Evolutionary conservation across 2,113 vertebrate genomes (phyloP).

Genomic region (Bubo blakistoni): DNA sequence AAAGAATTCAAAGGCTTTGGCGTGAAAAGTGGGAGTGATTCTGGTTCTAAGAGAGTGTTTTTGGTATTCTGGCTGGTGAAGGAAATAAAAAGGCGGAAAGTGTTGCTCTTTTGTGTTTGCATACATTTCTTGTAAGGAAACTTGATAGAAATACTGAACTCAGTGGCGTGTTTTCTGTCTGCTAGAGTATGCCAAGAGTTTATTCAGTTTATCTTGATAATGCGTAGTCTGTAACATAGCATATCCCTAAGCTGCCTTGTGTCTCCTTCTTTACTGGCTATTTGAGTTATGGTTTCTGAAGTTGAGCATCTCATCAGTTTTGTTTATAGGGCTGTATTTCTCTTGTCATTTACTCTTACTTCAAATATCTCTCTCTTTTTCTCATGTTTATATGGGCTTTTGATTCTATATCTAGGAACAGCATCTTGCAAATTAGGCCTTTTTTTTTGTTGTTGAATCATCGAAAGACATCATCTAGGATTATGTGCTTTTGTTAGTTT

Average conservation of each 20-base stretch:
- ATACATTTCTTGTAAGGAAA: background rate
- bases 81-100: background rate
- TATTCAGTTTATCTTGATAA: background rate
- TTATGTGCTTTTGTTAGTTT: background rate
- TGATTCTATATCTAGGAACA: background rate
- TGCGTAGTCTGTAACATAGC: background rate
- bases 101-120: background rate
- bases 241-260: background rate
- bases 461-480: background rate
- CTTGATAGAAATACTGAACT: background rate
- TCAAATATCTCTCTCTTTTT: background rate
- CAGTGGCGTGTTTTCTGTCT: background rate
- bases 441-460: background rate
- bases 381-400: background rate
- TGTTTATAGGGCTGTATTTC: background rate
- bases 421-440: background rate
- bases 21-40: background rate
- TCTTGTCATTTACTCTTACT: background rate
- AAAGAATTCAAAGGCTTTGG: background rate
- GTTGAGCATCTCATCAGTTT: background rate
- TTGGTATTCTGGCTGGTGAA: background rate
- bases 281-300: background rate
- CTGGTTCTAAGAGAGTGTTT: background rate
- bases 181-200: background rate
- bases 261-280: background rate